Conservation (phyloP, 2,888 invertebrate species). For the Drosophila robusta region DNA sequence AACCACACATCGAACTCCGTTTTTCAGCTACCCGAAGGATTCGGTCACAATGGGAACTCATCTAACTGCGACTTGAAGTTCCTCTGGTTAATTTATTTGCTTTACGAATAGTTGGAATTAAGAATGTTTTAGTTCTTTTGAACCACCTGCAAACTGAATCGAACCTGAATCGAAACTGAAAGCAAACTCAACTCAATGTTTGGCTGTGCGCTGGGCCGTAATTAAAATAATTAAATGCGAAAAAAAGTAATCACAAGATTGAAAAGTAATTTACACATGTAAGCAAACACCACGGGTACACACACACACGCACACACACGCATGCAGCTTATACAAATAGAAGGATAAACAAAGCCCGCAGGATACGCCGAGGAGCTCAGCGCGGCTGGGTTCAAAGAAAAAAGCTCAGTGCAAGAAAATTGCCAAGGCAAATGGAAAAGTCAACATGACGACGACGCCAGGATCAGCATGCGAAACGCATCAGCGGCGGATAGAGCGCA, state of each 20-base stretch:
- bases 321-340: conserved; percentile 64
- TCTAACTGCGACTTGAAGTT: no score
- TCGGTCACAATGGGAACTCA: no score
- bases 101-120: not conserved
- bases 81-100: not conserved
- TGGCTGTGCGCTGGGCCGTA: conserved; percentile 68
- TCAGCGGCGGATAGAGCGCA: conserved; percentile 5
- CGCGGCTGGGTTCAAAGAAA: conserved; percentile 55
- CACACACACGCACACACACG: conserved; percentile 28
- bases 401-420: conserved; percentile 62
- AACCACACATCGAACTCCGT: no score
- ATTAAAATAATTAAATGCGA: conserved; percentile 83
- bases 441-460: conserved; percentile 62
- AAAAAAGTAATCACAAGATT: conserved; percentile 79
- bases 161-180: not conserved
- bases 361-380: conserved; percentile 56
- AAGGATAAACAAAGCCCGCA: conserved; percentile 75
- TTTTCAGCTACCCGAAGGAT: no score
- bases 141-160: conserved; percentile 12
- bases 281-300: conserved; percentile 69
- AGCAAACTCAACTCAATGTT: not conserved
- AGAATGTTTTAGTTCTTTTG: conserved; percentile 14
- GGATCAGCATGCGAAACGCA: conserved; percentile 51
- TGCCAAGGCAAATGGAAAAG: conserved; percentile 77
- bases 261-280: conserved; percentile 80